Evolutionary conservation across 2,113 vertebrate species (phyloP).

Genomic region (Jaculus jaculus): DNA sequence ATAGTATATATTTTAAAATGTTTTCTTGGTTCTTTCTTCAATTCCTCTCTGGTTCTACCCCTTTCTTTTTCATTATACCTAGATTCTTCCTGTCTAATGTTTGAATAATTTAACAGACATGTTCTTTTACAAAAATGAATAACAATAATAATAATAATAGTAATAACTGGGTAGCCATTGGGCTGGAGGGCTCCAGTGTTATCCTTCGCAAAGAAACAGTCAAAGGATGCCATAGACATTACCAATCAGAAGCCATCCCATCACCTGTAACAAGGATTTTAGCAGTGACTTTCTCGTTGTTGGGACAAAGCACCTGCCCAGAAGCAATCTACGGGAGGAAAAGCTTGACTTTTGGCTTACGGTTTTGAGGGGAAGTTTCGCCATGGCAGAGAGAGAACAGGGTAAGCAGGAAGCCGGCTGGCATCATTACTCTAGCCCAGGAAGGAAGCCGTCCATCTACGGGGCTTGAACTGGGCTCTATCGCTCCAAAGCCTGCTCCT

Average conservation of each 20-base stretch:
- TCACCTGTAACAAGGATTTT: neutral
- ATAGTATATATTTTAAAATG: neutral
- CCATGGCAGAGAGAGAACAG: no score
- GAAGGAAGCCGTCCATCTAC: no score
- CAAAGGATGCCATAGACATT: neutral
- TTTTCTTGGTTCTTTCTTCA: neutral
- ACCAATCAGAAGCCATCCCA: neutral
- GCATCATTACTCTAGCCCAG: no score
- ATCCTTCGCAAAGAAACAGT: neutral
- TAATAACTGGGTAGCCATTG: neutral
- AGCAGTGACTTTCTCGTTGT: no score
- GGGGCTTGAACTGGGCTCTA: no score
- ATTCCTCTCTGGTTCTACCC: fast-evolving
- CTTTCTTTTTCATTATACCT: neutral
- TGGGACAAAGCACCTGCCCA: no score
- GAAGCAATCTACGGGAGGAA: no score
- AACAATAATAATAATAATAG: no score
- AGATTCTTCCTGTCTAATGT: neutral
- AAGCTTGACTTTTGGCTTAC: no score
- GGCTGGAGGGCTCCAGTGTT: neutral
- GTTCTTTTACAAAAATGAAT: neutral
- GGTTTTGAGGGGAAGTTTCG: no score
- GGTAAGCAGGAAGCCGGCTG: no score
- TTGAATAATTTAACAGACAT: neutral
- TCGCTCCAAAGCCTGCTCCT: no score